These are phyloP conservation scores for Diglossa cyanea DNA, from an alignment of 2,797 vertebrate genomes.

Conservation along the genomic window DNA sequence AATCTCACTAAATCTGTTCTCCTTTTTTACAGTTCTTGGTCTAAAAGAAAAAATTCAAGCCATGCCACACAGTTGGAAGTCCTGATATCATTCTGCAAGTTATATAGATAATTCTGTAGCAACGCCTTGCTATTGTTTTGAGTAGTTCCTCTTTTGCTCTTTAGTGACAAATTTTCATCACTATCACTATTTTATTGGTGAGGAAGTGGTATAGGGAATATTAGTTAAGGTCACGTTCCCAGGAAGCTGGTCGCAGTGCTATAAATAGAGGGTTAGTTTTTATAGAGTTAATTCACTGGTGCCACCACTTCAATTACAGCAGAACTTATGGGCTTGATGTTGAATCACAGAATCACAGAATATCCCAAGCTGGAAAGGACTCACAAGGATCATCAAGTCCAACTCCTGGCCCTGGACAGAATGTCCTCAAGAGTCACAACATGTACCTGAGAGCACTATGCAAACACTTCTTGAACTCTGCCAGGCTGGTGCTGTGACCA, in stretches of 20 bases:
- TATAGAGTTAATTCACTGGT: not conserved
- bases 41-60: not conserved
- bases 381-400: not conserved
- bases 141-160: not conserved
- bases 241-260: not conserved
- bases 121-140: not conserved
- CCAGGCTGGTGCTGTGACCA: not conserved
- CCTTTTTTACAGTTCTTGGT: not conserved
- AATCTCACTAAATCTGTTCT: not conserved
- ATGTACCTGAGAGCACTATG: accelerated
- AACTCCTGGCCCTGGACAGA: not conserved
- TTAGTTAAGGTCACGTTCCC: not conserved
- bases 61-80: not conserved
- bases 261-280: not conserved
- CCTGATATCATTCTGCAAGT: not conserved
- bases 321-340: not conserved
- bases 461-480: not conserved
- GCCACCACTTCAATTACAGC: not conserved
- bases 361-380: not conserved
- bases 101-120: not conserved
- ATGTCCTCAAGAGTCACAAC: not conserved
- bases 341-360: not conserved
- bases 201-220: not conserved
- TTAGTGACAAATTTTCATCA: not conserved
- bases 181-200: not conserved